These are phyloP conservation scores for Heteromormyrus szaboi DNA, from an alignment of 2,797 vertebrate species.

Conservation along the genomic window DNA sequence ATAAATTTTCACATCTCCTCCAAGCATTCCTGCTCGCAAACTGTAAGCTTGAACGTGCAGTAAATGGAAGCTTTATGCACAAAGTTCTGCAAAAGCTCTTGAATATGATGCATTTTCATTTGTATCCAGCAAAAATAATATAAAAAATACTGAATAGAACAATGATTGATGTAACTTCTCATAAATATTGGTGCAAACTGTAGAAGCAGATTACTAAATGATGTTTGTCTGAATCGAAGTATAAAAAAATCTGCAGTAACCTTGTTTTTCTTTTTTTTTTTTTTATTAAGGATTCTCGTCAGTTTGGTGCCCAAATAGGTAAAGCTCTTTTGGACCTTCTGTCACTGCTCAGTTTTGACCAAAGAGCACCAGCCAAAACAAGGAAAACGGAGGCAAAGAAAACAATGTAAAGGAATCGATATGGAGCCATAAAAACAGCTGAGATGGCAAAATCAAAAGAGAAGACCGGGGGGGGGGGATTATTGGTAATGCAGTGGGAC, in stretches of 20 bases:
- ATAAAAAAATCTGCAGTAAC: background rate
- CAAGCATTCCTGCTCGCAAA: slow-evolving; percentile 76
- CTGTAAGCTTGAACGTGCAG: slow-evolving; percentile 53
- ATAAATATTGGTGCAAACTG: background rate
- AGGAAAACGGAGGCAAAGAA: slow-evolving; percentile 52
- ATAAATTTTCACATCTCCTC: slow-evolving; percentile 83
- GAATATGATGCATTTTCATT: background rate
- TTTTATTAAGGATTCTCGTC: slow-evolving; percentile 62
- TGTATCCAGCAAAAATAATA: background rate
- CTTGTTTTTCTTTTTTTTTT: background rate
- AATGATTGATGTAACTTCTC: background rate
- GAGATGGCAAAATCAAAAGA: background rate
- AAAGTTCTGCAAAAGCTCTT: background rate
- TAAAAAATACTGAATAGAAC: background rate
- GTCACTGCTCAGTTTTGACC: slow-evolving; percentile 56
- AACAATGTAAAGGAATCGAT: slow-evolving; percentile 43
- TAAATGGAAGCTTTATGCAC: background rate
- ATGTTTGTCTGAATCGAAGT: background rate
- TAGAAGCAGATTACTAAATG: background rate
- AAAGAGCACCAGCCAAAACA: slow-evolving; percentile 36
- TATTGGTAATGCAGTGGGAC: background rate
- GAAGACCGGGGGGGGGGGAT: background rate
- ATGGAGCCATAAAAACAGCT: background rate
- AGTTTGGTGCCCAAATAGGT: slow-evolving; percentile 66
- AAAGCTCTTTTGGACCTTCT: slow-evolving; percentile 67